phyloP scores from a whole-genome alignment of 2,888 invertebrate genomes.

The Dinocampus coccinellae region DNA sequence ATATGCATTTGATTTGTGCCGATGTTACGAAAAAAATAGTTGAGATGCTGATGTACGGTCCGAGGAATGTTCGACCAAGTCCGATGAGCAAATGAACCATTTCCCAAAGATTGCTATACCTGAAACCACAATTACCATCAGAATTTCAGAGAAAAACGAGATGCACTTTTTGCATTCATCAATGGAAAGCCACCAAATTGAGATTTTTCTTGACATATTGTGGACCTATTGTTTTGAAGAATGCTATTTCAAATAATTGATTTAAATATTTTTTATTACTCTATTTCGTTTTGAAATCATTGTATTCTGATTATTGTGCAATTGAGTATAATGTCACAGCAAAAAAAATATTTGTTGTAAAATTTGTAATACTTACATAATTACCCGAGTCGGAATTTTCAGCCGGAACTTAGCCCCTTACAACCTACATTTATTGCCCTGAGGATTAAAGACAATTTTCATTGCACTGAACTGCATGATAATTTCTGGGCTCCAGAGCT shows the following conservation, averaged over 20 bases:
- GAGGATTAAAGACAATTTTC: no score
- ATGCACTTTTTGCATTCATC: conserved; percentile 1
- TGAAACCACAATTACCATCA: conserved; percentile 16
- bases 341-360: conserved; percentile 23
- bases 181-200: conserved; percentile 36
- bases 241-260: conserved; percentile 15
- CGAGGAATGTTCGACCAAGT: not conserved
- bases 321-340: not conserved
- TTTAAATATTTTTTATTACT: conserved; percentile 40
- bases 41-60: conserved; percentile 16
- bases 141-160: conserved; percentile 39
- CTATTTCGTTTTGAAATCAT: conserved; percentile 27
- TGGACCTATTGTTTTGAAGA: conserved; percentile 34
- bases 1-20: conserved; percentile 22
- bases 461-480: no score
- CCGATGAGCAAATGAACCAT: conserved; percentile 20
- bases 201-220: conserved; percentile 37
- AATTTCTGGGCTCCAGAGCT: no score
- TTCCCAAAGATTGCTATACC: not conserved
- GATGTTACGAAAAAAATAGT: conserved; percentile 30
- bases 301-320: conserved; percentile 10
- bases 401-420: no score
- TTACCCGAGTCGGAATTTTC: no score
- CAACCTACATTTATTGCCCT: no score
- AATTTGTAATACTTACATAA: conserved; percentile 23